Base-by-base conservation (phyloP, 2,888 invertebrate species). In the Cryptus viduatorius region DNA sequence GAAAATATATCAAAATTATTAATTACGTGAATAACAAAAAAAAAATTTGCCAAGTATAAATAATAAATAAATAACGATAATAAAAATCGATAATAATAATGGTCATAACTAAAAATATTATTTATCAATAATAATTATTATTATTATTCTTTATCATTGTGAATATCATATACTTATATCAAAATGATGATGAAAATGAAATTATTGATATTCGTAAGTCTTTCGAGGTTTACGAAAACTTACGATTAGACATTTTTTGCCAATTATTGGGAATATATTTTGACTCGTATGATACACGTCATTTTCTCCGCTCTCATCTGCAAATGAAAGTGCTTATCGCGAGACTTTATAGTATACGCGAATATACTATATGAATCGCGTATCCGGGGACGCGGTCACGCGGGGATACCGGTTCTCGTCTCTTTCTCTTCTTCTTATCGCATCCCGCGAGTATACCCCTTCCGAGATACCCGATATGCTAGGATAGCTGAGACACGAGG, bases 381-480 rank as follows among this genome's bases (percentile, higher is more conserved):
- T 59, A 59, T 68, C 59, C 67, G 61, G 59, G 12, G 64, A 59
- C 37, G 68, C 50, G 59, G 56, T 29, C 42, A 42, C 73, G 16
- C 75, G 19, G 56, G 71, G 67, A 72, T 77, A 79, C 72, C 78
- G 50, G 67, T 67, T 77, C 73, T 83, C 61, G 24, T 77, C 59
- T 72, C 75, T 56, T 50, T 48, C 61, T 42, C 69, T 46, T 42
- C 42, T 16, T 16, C 82, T 79, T 79, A 82, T 79, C 83, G 76
- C 50, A 12, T 46, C 79, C 75, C 44, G 42, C 14, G 68, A 61
- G 31, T 46, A 24, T 68, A 42, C 29, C 65, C 46, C 83, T 76
- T 19, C 59, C 72, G 82, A 50, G 82, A 75, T 69, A 79, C 69
- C 75, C 78, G 82, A 83, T 83, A 83, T 29, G 61, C 53, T 64